Evolutionary conservation across 1,140 invertebrate species (phyloP), one percentile per base, ranked within the genome.

Genomic region (Dreissena polymorpha): DNA sequence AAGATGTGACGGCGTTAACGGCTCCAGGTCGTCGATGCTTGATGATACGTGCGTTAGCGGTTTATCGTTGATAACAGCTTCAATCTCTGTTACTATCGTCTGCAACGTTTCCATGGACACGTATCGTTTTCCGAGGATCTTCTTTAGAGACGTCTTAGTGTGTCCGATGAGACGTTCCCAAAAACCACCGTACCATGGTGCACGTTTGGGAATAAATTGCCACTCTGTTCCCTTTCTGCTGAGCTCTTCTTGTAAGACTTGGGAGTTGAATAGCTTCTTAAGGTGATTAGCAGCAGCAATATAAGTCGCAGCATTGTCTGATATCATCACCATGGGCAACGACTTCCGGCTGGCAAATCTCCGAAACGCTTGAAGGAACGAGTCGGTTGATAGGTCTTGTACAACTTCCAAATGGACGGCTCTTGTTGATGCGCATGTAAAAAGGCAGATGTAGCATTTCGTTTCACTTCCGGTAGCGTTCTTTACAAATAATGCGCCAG

Each of bases 161-260:
- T 6, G 68, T 29, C 68, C 68, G 10, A 70, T 70, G 27, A 79
- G 39, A 10, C 69, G 23, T 51, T 72, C 68, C 68, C 67, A 81
- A 71, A 71, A 72, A 25, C 78, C 78, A 71, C 78, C 68, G 53
- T n/a, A 63, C 78, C 78, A 81, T 5, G 78, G 78, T 18, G 78
- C 78, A 10, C 57, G 65, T 23, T 81, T 72, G 27, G 29, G 78
- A 63, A 71, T 81, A 53, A 81, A 81, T 50, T 25, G 21, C 78
- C 69, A 72, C 21, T 64, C 25, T 14, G 55, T 60, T 51, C 65
- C 51, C 3, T 55, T 55, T 23, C 8, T 53, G 67, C 49, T 25
- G 50, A 81, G 29, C 10, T 49, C 18, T 60, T 65, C 55, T 49
- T 63, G 68, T 39, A 81, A 0, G 0, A n/a, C 12, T 29, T 25